A percentile compares a stretch with the other conserved stretches of the same genome.
Conservation (phyloP, 92 coral and sea anemone genomes). For the Bergia puertoricense region DNA sequence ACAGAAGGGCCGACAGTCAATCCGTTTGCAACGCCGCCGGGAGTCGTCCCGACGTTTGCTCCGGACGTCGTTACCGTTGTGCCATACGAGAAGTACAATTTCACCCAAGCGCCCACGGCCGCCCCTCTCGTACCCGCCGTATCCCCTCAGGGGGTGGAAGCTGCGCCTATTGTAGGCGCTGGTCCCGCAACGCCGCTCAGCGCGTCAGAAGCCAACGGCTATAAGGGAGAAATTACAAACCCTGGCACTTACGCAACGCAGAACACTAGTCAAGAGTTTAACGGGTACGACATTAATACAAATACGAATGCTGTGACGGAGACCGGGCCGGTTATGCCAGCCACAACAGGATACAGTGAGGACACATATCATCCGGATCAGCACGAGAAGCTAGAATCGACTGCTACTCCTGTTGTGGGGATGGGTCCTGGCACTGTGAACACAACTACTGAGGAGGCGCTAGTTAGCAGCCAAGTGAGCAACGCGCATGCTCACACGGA, state of each 20-base stretch:
- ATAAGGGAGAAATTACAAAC: slow-evolving; percentile 30
- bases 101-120: slow-evolving; percentile 53
- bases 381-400: slow-evolving; percentile 37
- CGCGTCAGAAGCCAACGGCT: slow-evolving; percentile 22
- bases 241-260: background rate
- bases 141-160: background rate
- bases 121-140: background rate
- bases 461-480: slow-evolving; percentile 23
- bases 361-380: slow-evolving; percentile 14
- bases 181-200: slow-evolving; percentile 39
- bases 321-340: background rate
- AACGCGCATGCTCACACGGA: slow-evolving; percentile 14
- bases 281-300: slow-evolving; percentile 32
- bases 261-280: slow-evolving; percentile 16
- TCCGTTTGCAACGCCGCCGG: slow-evolving; percentile 39
- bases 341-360: slow-evolving; percentile 28
- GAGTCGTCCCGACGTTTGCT: slow-evolving; percentile 57
- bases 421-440: slow-evolving; percentile 11
- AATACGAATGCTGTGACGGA: slow-evolving; percentile 33
- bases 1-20: slow-evolving; percentile 29
- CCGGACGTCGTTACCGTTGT: slow-evolving; percentile 68
- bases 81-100: slow-evolving; percentile 62
- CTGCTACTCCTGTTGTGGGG: slow-evolving; percentile 24
- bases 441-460: slow-evolving; percentile 15
- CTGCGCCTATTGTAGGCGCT: slow-evolving; percentile 34